phyloP scores from a whole-genome alignment of 2,113 vertebrate genomes.

The Perca flavescens region DNA sequence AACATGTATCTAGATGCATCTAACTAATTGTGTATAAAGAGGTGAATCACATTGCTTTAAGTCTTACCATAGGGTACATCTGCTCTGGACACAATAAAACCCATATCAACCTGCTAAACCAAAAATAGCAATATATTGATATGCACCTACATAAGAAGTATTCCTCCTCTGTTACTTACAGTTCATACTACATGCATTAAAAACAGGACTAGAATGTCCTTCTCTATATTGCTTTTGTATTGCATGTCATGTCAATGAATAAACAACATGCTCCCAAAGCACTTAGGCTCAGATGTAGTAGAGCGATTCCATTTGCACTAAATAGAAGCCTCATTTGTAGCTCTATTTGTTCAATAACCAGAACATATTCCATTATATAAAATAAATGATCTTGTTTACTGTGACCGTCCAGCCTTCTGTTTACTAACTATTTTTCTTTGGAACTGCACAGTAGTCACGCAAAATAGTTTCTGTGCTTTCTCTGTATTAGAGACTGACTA shows the following conservation, averaged over 20 bases:
- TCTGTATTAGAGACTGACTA: neutral
- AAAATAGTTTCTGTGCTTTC: neutral
- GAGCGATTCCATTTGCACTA: constrained; percentile 6
- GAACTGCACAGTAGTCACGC: neutral
- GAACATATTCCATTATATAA: neutral
- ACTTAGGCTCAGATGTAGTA: neutral
- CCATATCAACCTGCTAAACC: neutral
- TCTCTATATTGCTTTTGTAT: neutral
- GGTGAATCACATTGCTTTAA: neutral
- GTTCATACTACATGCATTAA: neutral
- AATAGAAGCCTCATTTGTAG: neutral
- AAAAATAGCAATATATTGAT: neutral
- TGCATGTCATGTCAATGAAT: constrained; percentile 11
- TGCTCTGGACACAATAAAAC: neutral
- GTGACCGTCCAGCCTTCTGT: neutral
- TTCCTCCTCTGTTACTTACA: neutral
- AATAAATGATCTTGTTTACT: constrained; percentile 13
- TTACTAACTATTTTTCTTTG: neutral
- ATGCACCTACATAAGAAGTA: neutral
- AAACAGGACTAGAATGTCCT: neutral
- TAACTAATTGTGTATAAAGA: neutral
- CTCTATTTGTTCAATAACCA: constrained; percentile 12
- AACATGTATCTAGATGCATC: neutral
- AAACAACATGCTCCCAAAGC: neutral
- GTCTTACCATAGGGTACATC: neutral